These are phyloP conservation scores for Pangasius macronema DNA, from an alignment of 2,797 vertebrate genomes.

Conservation along the genomic window DNA sequence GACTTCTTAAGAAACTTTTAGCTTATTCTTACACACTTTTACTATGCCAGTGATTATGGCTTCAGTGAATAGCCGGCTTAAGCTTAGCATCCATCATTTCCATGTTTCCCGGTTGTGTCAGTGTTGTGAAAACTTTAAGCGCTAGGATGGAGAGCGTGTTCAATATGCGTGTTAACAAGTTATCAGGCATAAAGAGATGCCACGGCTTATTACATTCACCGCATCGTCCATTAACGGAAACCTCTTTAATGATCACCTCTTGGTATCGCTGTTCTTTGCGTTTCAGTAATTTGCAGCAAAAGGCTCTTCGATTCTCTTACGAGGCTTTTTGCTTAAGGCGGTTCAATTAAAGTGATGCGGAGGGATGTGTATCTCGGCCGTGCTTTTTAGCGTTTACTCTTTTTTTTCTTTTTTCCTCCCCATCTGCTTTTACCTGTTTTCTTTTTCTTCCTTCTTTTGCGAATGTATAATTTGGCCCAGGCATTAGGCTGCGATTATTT, in stretches of 20 bases:
- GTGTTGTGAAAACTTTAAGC: not conserved
- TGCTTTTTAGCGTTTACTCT: not conserved
- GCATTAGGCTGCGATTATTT: conserved; percentile 62
- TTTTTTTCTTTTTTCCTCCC: not conserved
- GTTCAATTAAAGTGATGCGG: conserved; percentile 14
- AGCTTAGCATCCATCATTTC: not conserved
- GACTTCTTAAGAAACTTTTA: too few species aligned
- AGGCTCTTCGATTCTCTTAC: conserved; percentile 6
- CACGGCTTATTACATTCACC: not conserved
- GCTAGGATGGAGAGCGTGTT: not conserved
- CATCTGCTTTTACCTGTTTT: conserved; percentile 33
- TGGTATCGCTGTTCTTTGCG: not conserved
- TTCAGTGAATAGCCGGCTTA: not conserved
- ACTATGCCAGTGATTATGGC: too few species aligned
- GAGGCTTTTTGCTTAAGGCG: conserved; percentile 12
- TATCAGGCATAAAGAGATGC: not conserved
- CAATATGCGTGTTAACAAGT: not conserved
- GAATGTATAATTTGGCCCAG: conserved; percentile 56
- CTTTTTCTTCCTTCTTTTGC: conserved; percentile 36
- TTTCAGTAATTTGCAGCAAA: not conserved
- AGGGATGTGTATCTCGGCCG: not conserved
- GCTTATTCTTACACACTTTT: too few species aligned
- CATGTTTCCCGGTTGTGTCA: not conserved
- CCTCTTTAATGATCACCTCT: not conserved
- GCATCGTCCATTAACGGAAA: not conserved